A percentile compares a stretch with the other conserved stretches of the same genome.
phyloP scores from a whole-genome alignment of 2,888 invertebrate species.

The Lithosia quadra region DNA sequence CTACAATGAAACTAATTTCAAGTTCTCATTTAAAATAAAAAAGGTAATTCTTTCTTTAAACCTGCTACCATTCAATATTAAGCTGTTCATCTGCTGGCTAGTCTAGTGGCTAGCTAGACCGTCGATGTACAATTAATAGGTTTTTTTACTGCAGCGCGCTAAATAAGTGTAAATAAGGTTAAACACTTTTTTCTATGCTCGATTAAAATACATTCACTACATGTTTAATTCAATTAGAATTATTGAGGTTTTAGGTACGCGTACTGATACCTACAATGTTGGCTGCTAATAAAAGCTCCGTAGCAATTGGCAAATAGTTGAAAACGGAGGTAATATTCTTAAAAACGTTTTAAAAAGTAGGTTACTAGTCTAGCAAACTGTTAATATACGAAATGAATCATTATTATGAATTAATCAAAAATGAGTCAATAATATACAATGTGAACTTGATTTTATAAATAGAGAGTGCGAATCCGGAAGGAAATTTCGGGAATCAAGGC shows the following conservation, averaged over 20 bases:
- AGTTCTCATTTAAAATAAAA: not conserved
- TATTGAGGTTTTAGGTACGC: constrained; percentile 17
- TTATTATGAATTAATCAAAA: not conserved
- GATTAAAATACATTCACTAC: constrained; percentile 27
- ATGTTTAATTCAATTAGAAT: constrained; percentile 7
- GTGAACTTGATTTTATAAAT: not conserved
- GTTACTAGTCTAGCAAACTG: too few relatives aligned
- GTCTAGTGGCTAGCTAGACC: too few relatives aligned
- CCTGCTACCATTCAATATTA: not conserved
- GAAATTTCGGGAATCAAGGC: not conserved
- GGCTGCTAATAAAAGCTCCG: not conserved
- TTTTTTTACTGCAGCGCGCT: constrained; percentile 18
- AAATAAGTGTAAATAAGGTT: constrained; percentile 17
- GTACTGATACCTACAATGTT: not conserved
- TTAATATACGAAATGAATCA: not conserved
- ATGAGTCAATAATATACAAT: not conserved
- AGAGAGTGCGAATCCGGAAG: not conserved
- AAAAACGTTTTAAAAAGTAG: not conserved
- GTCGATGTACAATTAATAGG: constrained; percentile 8
- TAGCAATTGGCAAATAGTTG: not conserved
- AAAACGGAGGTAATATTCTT: too few relatives aligned
- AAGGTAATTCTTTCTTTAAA: not conserved
- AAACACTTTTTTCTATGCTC: constrained; percentile 17
- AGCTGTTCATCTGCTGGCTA: not conserved
- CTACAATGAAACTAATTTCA: not conserved